Evolutionary conservation across 37 sponge, comb jelly and placozoan genomes (phyloP), one percentile per base, ranked within the genome.

Genomic region (Tethya wilhelma): DNA sequence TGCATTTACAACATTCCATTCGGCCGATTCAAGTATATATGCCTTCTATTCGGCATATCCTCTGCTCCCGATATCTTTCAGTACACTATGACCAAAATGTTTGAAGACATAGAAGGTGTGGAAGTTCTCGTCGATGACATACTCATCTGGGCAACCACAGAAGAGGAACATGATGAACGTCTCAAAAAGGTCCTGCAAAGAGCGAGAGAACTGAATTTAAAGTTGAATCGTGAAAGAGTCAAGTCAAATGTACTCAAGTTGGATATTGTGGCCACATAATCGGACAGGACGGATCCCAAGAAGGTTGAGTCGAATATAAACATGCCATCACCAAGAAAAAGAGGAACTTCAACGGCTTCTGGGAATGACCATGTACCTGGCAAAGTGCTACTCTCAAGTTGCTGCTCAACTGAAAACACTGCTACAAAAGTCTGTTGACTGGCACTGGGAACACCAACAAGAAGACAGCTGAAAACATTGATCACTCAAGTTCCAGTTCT

Each of bases 1-100:
- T 62, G 56, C 75, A 82, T 75, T 11, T 82, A 73, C 56, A 82
- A 82, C 67, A 82, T 67, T 20, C 83, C 74, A 38, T 82, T 82
- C 44, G 83, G 83, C 3, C 29, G 83, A 7, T 82, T 73, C 83
- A 71, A 25, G 38, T 79, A n/a, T 26, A 79, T 5, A 66, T 30
- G 79, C 14, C 67, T 79, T 20, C 82, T 62, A 39, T 81, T 81
- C 45, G 81, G 81, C 0, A 56, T 73, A 1, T 70, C 59, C 1
- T 81, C 81, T 7, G 60, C 59, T 9, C 71, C 36, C 29, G 81
- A 81, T 2, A 38, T 79, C 25, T 79, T 79, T 56, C 68, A 79
- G 17, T n/a, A 6, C 39, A 58, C 28, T 19, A 75, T 75, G 76
- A 34, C 60, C 36, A 63, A 75, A 14, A 75, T 75, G 7, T 57